Percentiles rank a stretch among this genome's conserved stretches.
Evolutionary conservation across 2,113 vertebrate genomes (phyloP).

Genomic region (Dolichotis patagonum): DNA sequence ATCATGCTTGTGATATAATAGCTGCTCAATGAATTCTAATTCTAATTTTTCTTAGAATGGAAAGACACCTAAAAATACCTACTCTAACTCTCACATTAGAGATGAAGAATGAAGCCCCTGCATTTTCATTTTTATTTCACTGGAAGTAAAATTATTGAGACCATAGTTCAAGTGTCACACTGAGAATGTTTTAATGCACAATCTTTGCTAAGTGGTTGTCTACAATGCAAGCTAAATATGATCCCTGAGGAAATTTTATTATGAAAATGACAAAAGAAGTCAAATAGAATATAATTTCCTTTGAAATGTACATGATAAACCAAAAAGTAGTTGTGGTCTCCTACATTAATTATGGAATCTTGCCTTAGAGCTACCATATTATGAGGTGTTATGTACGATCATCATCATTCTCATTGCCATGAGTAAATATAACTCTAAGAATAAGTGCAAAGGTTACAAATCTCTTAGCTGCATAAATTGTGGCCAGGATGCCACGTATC

Average conservation of each 20-base stretch:
- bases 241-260: constrained; percentile 14
- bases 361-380: background rate
- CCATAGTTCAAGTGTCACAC: background rate
- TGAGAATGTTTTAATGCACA: background rate
- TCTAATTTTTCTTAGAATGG: background rate
- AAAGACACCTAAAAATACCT: background rate
- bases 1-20: background rate
- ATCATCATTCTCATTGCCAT: background rate
- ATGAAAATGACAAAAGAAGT: background rate
- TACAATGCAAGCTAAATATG: background rate
- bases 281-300: background rate
- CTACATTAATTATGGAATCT: background rate
- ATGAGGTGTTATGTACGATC: background rate
- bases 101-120: background rate
- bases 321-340: background rate
- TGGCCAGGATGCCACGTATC: background rate
- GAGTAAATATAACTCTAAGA: background rate
- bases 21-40: background rate
- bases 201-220: background rate
- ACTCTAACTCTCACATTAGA: background rate
- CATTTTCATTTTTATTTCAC: background rate
- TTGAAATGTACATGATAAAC: background rate
- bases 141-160: background rate
- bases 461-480: background rate
- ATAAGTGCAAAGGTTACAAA: background rate